Base-by-base conservation (phyloP, 2,888 invertebrate species). In the Opisthograptis luteolata region DNA sequence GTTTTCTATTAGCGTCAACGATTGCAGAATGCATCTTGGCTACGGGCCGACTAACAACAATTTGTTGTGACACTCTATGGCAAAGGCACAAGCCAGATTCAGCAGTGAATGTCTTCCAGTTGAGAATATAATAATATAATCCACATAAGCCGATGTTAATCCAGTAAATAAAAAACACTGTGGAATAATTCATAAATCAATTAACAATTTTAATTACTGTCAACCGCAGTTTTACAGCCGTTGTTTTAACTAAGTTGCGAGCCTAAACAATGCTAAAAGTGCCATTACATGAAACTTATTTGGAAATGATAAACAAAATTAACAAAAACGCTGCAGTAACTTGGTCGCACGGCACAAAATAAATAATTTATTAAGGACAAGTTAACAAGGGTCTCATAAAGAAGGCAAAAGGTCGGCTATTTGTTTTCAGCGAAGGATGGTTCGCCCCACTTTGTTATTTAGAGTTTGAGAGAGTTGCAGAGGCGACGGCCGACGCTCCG, bases 351-450 rank as follows among this genome's bases (percentile, higher is more conserved):
- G 68, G 76, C 62, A 73, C 76, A 76, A 82, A 84, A 88, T 89
- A 88, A 88, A 89, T 89, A 84, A 88, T 87, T 88, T 89, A 89
- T 87, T 87, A 87, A 87, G 84, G 85, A 84, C 85, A 87, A 87
- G 87, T 87, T 89, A 90, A 88, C 89, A 89, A 89, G 87, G 89
- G 87, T 85, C 88, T 87, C 85, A 83, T 89, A 89, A 89, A 89
- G 87, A 89, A 87, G 88, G 87, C 87, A 87, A 87, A 84, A 88
- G 89, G 89, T 86, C 81, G 83, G 85, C 87, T 85, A 87, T 89
- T 90, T 88, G 88, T 88, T 88, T 84, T 76, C 84, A 79, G 78
- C 73, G 77, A 71, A 79, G 82, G 81, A 84, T 83, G 81, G 80
- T 73, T 79, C 71, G 76, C 80, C 81, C 81, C 80, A 78, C 80